phyloP scores from a whole-genome alignment of 2,888 invertebrate species.

The Sinhomidia bicolor region DNA sequence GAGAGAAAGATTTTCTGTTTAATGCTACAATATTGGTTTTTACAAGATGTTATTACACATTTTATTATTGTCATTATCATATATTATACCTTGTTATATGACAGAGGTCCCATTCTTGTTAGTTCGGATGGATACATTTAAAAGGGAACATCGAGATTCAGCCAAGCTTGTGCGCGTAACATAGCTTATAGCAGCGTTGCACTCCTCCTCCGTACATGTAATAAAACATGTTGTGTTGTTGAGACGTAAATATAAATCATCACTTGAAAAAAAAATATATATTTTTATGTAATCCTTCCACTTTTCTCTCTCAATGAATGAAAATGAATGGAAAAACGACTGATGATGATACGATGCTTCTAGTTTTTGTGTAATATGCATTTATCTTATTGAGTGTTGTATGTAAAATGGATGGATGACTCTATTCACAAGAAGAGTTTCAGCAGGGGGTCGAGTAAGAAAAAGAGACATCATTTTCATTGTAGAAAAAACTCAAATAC shows the following conservation, averaged over 20 bases:
- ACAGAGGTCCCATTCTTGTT: not conserved
- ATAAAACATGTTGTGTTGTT: not conserved
- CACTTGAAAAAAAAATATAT: conserved; percentile 61
- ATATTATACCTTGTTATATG: not conserved
- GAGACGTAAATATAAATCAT: conserved; percentile 35
- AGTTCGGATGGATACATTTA: not conserved
- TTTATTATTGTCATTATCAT: conserved; percentile 38
- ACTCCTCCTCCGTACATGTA: conserved; percentile 25
- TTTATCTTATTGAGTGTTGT: conserved; percentile 17
- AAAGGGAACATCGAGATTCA: conserved; percentile 13
- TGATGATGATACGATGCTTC: conserved; percentile 40
- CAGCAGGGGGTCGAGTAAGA: conserved; percentile 68
- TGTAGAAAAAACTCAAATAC: conserved; percentile 26
- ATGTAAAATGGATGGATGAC: conserved; percentile 65
- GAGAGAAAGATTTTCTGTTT: conserved; percentile 9
- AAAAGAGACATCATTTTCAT: conserved; percentile 56
- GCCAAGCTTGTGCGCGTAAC: not conserved
- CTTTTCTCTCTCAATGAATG: conserved; percentile 60
- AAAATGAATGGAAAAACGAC: conserved; percentile 47
- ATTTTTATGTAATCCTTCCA: conserved; percentile 71
- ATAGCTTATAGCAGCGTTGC: not conserved
- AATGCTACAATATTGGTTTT: conserved; percentile 68
- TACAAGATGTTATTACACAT: conserved; percentile 57
- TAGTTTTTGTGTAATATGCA: conserved; percentile 13
- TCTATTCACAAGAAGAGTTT: conserved; percentile 71